Evolutionary conservation across 2,797 vertebrate genomes (phyloP).

Genomic region (Betta splendens): DNA sequence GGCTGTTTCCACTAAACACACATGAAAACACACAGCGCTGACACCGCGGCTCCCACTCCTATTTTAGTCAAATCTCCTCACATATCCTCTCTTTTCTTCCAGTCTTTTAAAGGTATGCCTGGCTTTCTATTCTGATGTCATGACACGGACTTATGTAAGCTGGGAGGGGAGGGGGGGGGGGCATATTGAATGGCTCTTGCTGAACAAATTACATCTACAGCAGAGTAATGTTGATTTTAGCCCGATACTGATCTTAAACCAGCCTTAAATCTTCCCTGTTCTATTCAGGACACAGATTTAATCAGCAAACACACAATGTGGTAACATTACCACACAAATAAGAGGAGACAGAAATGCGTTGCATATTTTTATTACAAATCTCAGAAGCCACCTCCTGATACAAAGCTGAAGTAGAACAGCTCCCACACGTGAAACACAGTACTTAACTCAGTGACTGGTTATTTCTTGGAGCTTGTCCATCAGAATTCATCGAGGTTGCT

Average conservation of each 20-base stretch:
- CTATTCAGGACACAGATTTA: conserved; percentile 9
- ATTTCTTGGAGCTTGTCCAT: conserved; percentile 34
- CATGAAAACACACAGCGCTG: conserved; percentile 66
- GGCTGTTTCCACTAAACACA: conserved; percentile 79
- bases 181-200: conserved; percentile 38
- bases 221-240: conserved; percentile 30
- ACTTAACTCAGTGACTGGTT: conserved; percentile 30
- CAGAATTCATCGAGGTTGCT: conserved; percentile 83
- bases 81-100: conserved; percentile 49
- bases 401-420: conserved; percentile 20
- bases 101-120: conserved; percentile 65
- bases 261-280: conserved; percentile 13
- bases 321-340: conserved; percentile 25
- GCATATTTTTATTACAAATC: conserved; percentile 67
- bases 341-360: background rate
- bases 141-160: conserved; percentile 36
- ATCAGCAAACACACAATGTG: conserved; percentile 15
- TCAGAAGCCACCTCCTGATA: conserved; percentile 9
- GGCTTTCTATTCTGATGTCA: conserved; percentile 51
- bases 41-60: conserved; percentile 65
- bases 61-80: conserved; percentile 75
- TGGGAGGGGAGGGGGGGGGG: conserved; percentile 10
- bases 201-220: conserved; percentile 31
- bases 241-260: conserved; percentile 44
- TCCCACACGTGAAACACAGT: conserved; percentile 25